Base-by-base conservation (phyloP, 2,888 invertebrate species). In the Halocaridina rubra region DNA sequence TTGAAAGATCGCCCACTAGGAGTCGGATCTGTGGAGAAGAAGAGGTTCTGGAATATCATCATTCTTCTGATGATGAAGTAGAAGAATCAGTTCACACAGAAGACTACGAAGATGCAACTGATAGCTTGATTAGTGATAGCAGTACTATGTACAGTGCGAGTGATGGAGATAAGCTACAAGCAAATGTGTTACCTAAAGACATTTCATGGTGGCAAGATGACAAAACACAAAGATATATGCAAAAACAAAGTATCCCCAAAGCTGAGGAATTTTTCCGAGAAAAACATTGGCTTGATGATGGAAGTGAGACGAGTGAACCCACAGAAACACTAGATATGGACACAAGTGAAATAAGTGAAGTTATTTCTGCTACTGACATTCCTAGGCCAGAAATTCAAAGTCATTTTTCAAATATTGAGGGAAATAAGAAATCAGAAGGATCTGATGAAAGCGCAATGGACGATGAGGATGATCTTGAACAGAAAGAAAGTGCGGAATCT, bases 111-210 rank as follows among this genome's bases (percentile, higher is more conserved):
- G 82, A 82, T 24, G 86, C 79, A 53, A 80, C 33, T 19, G 86
- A 86, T 10, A 82, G 82, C 69, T 8, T 82, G 29, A 39, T 77
- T 16, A 82, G 82, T 39, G 80, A 86, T 64, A 80, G 33, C 24
- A 86, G 86, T 46, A 82, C 74, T 59, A 79, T 86, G 86, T 86
- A 82, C 82, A 82, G 80, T 22, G 86, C 75, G 13, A 86, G 86
- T 59, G 82, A 86, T 67, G 86, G 86, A 0, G 79, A 80, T 0
- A 46, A 61, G 16, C 76, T 32, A 24, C 46, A 24, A 39, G 67
- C 69, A 22, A 67, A 24, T 2, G n/a, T 33, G 32, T 32, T 71
- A 24, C 79, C 79, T 19, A 72, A 71, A 29, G 72, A 84, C n/a
- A 79, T 46, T 61, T 74, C 79, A 22, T 84, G 78, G 84, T 79